Percentiles rank a stretch among this genome's conserved stretches.
phyloP scores from a whole-genome alignment of 53 echinoderm and acorn worm genomes.

The Echinarachnius parma region DNA sequence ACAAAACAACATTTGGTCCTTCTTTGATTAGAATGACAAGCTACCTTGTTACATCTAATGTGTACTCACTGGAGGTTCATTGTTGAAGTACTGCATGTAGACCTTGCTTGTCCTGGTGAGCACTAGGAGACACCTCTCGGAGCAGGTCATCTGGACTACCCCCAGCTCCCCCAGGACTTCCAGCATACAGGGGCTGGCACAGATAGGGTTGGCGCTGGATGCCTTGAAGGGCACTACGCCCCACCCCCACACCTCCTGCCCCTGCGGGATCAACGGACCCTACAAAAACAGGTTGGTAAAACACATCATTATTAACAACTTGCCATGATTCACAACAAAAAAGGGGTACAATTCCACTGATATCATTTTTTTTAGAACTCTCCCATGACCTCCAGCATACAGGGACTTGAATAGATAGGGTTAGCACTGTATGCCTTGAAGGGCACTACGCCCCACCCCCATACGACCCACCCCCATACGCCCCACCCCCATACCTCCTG shows the following conservation, averaged over 20 bases:
- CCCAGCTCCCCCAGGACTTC: slow-evolving; percentile 75
- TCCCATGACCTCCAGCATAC: slow-evolving; percentile 57
- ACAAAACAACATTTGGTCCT: too few relatives aligned
- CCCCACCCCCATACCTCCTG: slow-evolving; percentile 74
- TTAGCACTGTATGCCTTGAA: slow-evolving; percentile 50
- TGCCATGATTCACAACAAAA: too few relatives aligned
- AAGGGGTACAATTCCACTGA: too few relatives aligned
- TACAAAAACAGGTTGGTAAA: too few relatives aligned
- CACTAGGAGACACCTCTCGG: slow-evolving; percentile 65
- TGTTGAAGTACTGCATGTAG: slow-evolving; percentile 71
- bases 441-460: slow-evolving; percentile 58
- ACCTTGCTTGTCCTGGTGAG: slow-evolving; percentile 89
- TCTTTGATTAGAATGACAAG: too few relatives aligned
- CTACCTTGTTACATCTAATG: too few relatives aligned
- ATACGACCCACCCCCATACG: slow-evolving; percentile 58
- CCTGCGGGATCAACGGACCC: slow-evolving; percentile 80
- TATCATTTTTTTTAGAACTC: too few relatives aligned
- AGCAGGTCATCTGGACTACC: slow-evolving; percentile 76
- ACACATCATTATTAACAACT: too few relatives aligned
- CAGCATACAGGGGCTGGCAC: slow-evolving; percentile 53
- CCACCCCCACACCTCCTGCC: slow-evolving; percentile 84
- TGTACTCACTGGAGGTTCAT: slow-evolving; percentile 64
- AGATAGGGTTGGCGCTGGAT: slow-evolving; percentile 38
- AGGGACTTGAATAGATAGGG: slow-evolving; percentile 49
- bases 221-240: slow-evolving; percentile 64